Base-by-base conservation (phyloP, 1,140 invertebrate species). In the Scaptodrosophila lebanonensis region DNA sequence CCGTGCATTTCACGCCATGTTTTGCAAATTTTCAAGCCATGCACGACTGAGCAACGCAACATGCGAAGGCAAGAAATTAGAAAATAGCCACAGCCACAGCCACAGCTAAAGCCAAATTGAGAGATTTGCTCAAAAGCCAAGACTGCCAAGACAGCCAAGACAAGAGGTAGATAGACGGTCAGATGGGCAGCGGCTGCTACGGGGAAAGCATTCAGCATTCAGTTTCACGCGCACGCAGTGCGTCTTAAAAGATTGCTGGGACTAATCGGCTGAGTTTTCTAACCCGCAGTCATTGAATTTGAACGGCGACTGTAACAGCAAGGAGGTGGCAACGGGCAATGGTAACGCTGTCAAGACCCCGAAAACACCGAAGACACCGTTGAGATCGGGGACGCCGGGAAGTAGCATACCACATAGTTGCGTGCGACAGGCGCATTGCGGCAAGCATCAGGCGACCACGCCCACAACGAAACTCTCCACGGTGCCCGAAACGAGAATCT, bases 221-320 rank as follows among this genome's bases (percentile, higher is more conserved):
- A 29, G 39, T 68, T 66, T 73, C 66, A 52, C 48, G 25, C 66
- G 51, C 32, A 59, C 60, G 42, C 40, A 25, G 35, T 63, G 12
- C 27, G 20, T 51, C 51, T 58, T 45, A 67, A 56, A 56, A 62
- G 62, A 58, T 71, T 64, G 44, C 50, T 54, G 18, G n/a, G n/a
- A n/a, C n/a, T n/a, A n/a, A n/a, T n/a, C n/a, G n/a, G n/a, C n/a
- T n/a, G n/a, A n/a, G n/a, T n/a, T 15, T 38, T 38, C 40, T 48
- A 32, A 67, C 48, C 60, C 67, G 40, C 77, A 85, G 83, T 85
- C 83, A 71, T 52, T 85, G 51, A 76, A 85, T 57, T 66, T 83
- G 60, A 85, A 85, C 76, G 83, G 83, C 30, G 51, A 15, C 16
- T 13, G 17, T 15, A 36, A 38, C 42, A 17, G 27, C 58, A 62